Conservation (phyloP, 2,888 invertebrate genomes). For the Luffia ferchaultella region DNA sequence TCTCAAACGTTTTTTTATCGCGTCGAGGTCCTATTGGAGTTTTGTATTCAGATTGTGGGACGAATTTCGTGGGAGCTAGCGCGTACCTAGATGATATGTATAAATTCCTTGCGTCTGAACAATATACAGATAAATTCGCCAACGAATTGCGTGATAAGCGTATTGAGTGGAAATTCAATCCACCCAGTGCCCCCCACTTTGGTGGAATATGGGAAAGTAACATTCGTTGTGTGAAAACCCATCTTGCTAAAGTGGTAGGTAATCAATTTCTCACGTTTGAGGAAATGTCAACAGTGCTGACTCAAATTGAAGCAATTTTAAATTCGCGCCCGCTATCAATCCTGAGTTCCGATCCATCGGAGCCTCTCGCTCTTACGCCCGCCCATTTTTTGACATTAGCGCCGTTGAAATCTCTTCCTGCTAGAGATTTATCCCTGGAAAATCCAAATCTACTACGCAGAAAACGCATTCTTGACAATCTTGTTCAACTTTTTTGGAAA, state of each 20-base stretch:
- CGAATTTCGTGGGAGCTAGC: conserved; percentile 5
- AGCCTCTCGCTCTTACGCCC: too few relatives aligned
- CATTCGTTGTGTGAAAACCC: background rate
- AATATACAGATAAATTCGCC: too few relatives aligned
- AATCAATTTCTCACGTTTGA: background rate
- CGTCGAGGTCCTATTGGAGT: conserved; percentile 1
- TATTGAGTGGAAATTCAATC: conserved; percentile 2
- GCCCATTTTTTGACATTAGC: conserved; percentile 11
- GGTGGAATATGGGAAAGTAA: too few relatives aligned
- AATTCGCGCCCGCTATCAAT: conserved; percentile 2
- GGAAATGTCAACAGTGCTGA: background rate
- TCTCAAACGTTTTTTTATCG: conserved; percentile 5
- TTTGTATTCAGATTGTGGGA: conserved; percentile 3
- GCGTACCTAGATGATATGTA: conserved; percentile 1
- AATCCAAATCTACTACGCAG: conserved; percentile 1
- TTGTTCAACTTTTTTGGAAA: conserved; percentile 10
- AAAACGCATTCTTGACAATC: conserved; percentile 7
- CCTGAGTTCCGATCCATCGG: too few relatives aligned
- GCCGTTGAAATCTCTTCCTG: conserved; percentile 10
- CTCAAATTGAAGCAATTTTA: conserved; percentile 4
- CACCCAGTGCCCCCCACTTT: too few relatives aligned
- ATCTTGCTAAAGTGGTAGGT: too few relatives aligned
- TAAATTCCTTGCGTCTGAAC: conserved; percentile 9
- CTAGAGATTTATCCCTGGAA: background rate
- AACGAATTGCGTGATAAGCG: too few relatives aligned